Conservation (phyloP, 2,797 vertebrate species). For the Sebastiscus albofasciatus region DNA sequence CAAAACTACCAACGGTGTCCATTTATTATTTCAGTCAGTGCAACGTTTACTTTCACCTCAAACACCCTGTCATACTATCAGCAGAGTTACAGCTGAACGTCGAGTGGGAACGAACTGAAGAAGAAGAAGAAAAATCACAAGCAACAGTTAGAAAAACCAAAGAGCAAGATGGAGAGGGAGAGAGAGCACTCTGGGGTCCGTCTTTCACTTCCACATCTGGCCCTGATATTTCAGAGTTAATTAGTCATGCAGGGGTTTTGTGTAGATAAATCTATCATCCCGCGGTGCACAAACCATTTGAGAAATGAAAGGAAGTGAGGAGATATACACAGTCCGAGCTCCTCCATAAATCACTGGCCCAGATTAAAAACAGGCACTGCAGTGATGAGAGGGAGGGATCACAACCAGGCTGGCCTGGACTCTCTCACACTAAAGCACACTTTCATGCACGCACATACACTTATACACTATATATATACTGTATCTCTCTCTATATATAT, state of each 20-base stretch:
- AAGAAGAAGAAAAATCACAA: conserved; percentile 38
- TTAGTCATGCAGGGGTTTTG: conserved; percentile 97
- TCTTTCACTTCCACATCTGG: conserved; percentile 97
- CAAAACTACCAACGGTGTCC: conserved; percentile 9
- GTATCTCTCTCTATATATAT: neutral
- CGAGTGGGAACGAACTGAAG: neutral
- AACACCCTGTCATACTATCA: conserved; percentile 60
- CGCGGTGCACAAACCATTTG: conserved; percentile 94
- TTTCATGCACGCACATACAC: conserved; percentile 19
- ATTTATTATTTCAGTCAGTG: conserved; percentile 25
- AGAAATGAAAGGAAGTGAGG: conserved; percentile 98
- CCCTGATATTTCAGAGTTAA: conserved; percentile 98
- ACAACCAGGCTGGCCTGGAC: conserved; percentile 50
- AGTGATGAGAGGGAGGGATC: conserved; percentile 84
- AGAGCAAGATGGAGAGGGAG: conserved; percentile 41
- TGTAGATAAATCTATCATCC: conserved; percentile 99
- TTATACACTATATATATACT: neutral
- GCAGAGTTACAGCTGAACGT: conserved; percentile 36
- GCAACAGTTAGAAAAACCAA: conserved; percentile 63
- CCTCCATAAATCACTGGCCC: conserved; percentile 95
- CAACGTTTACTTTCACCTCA: conserved; percentile 58
- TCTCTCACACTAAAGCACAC: conserved; percentile 61
- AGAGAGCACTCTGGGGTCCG: conserved; percentile 84
- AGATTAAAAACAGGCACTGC: conserved; percentile 96
- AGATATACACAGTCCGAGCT: conserved; percentile 89